These are phyloP conservation scores for Cheilosia vulpina DNA, from an alignment of 2,888 invertebrate genomes.

Conservation along the genomic window DNA sequence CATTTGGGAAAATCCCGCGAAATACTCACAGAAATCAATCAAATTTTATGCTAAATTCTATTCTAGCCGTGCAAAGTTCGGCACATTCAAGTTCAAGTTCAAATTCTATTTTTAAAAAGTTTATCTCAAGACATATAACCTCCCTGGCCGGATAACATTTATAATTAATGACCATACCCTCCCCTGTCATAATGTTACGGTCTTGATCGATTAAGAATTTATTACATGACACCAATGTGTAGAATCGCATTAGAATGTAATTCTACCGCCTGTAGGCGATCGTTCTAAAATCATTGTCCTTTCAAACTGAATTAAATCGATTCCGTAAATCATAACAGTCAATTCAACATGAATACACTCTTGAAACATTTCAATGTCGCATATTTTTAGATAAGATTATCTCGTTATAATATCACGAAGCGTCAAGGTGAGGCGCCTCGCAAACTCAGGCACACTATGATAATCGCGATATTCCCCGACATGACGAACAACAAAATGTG, in stretches of 20 bases:
- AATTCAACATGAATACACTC: slow-evolving; percentile 47
- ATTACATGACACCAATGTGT: not conserved
- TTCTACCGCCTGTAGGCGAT: not conserved
- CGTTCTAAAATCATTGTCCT: slow-evolving; percentile 31
- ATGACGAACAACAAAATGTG: slow-evolving; percentile 13
- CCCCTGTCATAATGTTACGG: slow-evolving; percentile 6
- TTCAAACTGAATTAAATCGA: slow-evolving; percentile 44
- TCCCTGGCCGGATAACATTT: slow-evolving; percentile 7
- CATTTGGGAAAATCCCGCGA: not conserved
- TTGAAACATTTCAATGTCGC: slow-evolving; percentile 56
- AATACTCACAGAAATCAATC: no score
- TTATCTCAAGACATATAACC: not conserved
- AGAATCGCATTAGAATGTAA: not conserved
- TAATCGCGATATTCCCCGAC: slow-evolving; percentile 38
- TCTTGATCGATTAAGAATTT: slow-evolving; percentile 19
- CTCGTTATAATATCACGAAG: not conserved
- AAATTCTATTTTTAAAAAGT: slow-evolving; percentile 2
- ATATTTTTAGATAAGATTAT: slow-evolving; percentile 20
- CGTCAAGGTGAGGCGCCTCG: slow-evolving; percentile 30
- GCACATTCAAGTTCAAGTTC: not conserved
- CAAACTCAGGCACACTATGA: slow-evolving; percentile 43
- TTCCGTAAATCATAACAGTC: slow-evolving; percentile 55
- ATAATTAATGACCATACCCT: slow-evolving; percentile 22
- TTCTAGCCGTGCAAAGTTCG: no score
- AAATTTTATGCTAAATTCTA: no score